Evolutionary conservation across 2,113 vertebrate genomes (phyloP), one percentile per base, ranked within the genome.

Genomic region (Ictalurus furcatus): DNA sequence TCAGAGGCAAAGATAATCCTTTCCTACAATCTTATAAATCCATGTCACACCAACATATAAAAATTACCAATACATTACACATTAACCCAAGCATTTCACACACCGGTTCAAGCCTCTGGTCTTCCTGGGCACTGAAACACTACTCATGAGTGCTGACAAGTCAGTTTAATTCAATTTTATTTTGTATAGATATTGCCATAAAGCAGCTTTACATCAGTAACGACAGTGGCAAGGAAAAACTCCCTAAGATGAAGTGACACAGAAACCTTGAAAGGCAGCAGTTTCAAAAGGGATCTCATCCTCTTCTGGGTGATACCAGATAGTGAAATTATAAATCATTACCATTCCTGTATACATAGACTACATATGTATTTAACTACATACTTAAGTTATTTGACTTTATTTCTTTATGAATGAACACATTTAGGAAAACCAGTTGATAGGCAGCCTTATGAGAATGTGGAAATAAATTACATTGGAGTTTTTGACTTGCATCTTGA

Each of bases 401-500:
- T 28, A 48, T 67, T 13, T 67, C 40, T 48, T 48, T n/a, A 30
- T 1, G 4, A 69, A 52, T 69, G 48, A 85, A 67, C 23, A 69
- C 13, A 69, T n/a, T 61, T 21, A 28, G 16, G 25, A 14, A 87
- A n/a, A 17, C 23, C 6, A 56, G 6, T 13, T 85, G 65, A 56
- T 59, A 28, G 37, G 71, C 58, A 48, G 25, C 37, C 30, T 76
- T 74, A 40, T 40, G 23, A 84, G 59, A 65, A 85, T 69, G 58
- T 79, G 58, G 54, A 78, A 78, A 79, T 87, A 78, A 79, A 87
- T 44, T 71, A 63, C 23, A 12, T 23, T 79, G 7, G 4, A 30
- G 23, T 79, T 87, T 87, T 63, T 61, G 56, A 87, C 69, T 76
- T 34, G 37, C 56, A 78, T 79, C 56, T 69, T 87, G 73, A 87